Conservation (phyloP, 2,797 vertebrate genomes). For the Schizopygopsis malacanthus region DNA sequence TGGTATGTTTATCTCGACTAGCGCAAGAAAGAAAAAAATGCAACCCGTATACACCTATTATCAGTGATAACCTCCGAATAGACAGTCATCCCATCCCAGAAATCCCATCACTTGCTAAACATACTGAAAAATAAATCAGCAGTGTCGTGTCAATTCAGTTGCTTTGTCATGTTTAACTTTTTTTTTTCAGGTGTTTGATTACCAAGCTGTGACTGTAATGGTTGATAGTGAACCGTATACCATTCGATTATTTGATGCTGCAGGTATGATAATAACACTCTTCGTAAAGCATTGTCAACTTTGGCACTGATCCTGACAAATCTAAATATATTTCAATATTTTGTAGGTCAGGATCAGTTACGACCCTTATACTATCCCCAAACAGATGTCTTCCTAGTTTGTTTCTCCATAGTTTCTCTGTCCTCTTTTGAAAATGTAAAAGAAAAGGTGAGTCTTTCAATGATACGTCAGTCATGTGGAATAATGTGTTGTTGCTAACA, state of each 20-base stretch:
- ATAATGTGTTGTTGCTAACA: background rate
- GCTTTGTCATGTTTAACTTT: background rate
- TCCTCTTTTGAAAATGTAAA: constrained; percentile 85
- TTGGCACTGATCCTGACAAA: background rate
- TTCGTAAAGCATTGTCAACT: background rate
- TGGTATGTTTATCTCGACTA: background rate
- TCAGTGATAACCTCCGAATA: background rate
- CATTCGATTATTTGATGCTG: constrained; percentile 82
- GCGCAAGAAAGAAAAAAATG: background rate
- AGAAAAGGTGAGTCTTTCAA: constrained; percentile 77
- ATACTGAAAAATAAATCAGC: background rate
- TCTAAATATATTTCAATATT: constrained; percentile 20
- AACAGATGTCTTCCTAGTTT: constrained; percentile 83
- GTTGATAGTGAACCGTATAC: constrained; percentile 83
- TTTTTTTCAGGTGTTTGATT: constrained; percentile 79
- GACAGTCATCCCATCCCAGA: background rate
- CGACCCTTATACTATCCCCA: constrained; percentile 83
- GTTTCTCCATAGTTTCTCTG: constrained; percentile 84
- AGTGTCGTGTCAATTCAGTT: background rate
- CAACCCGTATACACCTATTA: background rate
- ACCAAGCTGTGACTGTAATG: constrained; percentile 85
- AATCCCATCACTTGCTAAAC: background rate
- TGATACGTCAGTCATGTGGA: background rate
- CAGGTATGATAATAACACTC: constrained; percentile 68
- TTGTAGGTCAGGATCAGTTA: constrained; percentile 81